Base-by-base conservation (phyloP, 92 coral and sea anemone genomes). In the Zoanthus sociatus region DNA sequence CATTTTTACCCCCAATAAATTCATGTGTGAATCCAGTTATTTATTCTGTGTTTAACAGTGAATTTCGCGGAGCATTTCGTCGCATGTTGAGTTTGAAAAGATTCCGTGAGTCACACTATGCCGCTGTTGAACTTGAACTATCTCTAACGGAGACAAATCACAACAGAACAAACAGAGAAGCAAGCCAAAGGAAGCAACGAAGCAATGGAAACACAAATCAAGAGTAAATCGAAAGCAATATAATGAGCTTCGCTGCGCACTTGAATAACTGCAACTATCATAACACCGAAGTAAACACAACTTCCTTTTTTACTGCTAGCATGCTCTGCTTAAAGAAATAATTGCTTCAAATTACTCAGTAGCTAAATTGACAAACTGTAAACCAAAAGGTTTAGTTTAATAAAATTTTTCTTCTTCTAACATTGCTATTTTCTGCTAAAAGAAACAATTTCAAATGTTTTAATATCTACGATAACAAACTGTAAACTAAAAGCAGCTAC, bases 21-120 rank as follows among this genome's bases (percentile, higher is more conserved):
- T 78, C 86, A 9, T 90, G 92, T 73, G 73, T 86, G 11, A 90
- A 90, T 68, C 89, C 92, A 0, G 67, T 90, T 14, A 90, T 90
- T 32, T 90, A 90, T 69, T 87, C 92, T 42, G 89, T 90, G 33
- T 90, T 84, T 71, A 90, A 90, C 81, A 84, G 89, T 61, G 84
- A 90, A 21, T 84, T 90, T 67, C 92, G 92, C 7, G 56, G 83
- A 50, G 92, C 92, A 76, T 84, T 90, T 63, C 82, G 56, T 20
- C 85, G 85, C 45, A 81, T 81, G 60, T 42, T 81, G 75, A 81
- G 73, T 7, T 54, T 54, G 45, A 67, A 21, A 45, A 48, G 60
- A 66, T 60, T 21, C 68, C 44, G 63, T 53, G 64, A 53, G 37
- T 11, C 85, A 4, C 37, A 64, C 58, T 81, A 81, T 21, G 44